Conservation (phyloP, 2,797 vertebrate species). For the Lacerta bilineata region DNA sequence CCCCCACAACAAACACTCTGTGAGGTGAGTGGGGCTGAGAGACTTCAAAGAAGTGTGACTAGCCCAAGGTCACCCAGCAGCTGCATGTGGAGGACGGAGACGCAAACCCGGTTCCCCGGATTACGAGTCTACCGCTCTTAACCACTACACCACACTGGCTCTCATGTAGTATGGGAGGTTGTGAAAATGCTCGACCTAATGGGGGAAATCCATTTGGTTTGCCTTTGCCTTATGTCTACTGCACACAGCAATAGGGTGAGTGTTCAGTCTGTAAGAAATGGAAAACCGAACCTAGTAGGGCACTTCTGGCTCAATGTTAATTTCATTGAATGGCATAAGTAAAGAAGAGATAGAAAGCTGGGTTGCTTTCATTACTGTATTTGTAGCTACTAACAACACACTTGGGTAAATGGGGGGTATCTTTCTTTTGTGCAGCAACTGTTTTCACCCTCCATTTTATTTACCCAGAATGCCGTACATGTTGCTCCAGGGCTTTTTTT, state of each 20-base stretch:
- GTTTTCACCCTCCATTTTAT: background rate
- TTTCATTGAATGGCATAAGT: background rate
- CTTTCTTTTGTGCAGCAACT: background rate
- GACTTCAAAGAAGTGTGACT: too few species aligned
- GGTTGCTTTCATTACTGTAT: background rate
- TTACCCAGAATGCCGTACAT: background rate
- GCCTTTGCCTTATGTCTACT: background rate
- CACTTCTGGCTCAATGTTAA: background rate
- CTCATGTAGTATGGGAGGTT: background rate
- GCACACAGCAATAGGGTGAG: background rate
- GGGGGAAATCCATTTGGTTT: background rate
- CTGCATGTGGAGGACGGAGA: too few species aligned
- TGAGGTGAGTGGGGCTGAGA: too few species aligned
- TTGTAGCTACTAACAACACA: background rate
- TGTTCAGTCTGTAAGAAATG: background rate
- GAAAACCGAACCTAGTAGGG: background rate
- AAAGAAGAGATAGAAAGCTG: background rate
- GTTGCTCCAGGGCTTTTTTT: too few species aligned
- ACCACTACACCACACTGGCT: too few species aligned
- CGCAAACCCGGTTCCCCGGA: too few species aligned
- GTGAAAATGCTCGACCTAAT: background rate
- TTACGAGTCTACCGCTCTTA: too few species aligned
- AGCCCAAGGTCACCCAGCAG: too few species aligned
- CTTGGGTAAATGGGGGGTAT: too few species aligned
- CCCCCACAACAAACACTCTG: too few species aligned